Conservation (phyloP, 2,113 vertebrate genomes). For the Corythaeola cristata region DNA sequence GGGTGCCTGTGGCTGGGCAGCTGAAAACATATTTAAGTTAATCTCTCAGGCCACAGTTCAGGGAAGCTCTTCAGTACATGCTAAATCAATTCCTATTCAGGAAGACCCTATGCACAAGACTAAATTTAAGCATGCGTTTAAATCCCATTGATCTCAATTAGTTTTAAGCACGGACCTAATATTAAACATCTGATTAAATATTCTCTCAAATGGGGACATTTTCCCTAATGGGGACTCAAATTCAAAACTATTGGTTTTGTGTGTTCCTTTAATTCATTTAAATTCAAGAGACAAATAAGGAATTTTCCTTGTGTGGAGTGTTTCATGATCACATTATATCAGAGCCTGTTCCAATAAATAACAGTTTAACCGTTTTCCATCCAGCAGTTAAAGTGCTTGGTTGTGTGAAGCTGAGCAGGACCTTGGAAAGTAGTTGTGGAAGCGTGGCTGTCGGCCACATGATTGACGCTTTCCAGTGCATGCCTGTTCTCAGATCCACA, state of each 20-base stretch:
- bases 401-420: constrained; percentile 27
- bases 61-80: constrained; percentile 3
- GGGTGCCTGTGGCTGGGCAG: neutral
- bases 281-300: neutral
- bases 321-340: constrained; percentile 36
- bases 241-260: neutral
- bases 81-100: constrained; percentile 16
- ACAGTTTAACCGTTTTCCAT: constrained; percentile 22
- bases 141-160: neutral
- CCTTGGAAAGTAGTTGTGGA: neutral
- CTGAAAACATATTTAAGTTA: constrained; percentile 20
- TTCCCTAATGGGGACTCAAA: neutral
- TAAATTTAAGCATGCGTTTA: constrained; percentile 16
- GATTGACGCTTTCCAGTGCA: neutral
- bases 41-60: neutral
- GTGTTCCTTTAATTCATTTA: neutral
- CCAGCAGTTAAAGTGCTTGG: neutral
- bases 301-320: neutral
- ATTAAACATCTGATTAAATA: constrained; percentile 30
- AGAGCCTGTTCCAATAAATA: neutral
- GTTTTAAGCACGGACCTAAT: neutral
- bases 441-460: neutral
- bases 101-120: neutral
- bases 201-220: neutral
- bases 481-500: neutral